These are phyloP conservation scores for Diabrotica virgifera DNA, from an alignment of 1,140 invertebrate species.

Conservation along the genomic window DNA sequence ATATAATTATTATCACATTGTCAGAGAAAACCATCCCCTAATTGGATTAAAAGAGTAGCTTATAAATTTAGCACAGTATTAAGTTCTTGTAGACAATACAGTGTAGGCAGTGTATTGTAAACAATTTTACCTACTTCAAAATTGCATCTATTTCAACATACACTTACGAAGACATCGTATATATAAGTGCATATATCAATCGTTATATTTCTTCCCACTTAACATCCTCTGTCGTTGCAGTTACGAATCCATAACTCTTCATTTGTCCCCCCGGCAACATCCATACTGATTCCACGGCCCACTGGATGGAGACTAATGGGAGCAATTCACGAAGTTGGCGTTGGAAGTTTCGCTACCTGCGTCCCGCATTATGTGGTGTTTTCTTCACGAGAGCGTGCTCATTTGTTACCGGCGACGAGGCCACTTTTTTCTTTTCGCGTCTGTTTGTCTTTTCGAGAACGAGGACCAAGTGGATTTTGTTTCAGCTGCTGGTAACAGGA, in stretches of 20 bases:
- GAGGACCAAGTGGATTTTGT: too few relatives aligned
- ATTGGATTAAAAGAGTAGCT: too few relatives aligned
- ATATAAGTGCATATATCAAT: constrained; percentile 21
- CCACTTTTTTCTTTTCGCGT: constrained; percentile 35
- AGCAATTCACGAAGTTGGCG: constrained; percentile 42
- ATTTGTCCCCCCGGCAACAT: constrained; percentile 38
- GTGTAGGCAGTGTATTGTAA: too few relatives aligned
- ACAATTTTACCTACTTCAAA: too few relatives aligned
- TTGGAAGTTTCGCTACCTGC: constrained; percentile 39
- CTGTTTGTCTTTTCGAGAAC: too few relatives aligned
- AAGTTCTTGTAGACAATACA: too few relatives aligned
- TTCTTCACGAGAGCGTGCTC: constrained; percentile 35
- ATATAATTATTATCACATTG: too few relatives aligned
- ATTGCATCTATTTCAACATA: too few relatives aligned
- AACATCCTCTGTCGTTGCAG: constrained; percentile 36
- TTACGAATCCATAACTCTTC: constrained; percentile 45
- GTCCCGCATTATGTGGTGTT: constrained; percentile 36
- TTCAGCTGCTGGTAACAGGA: too few relatives aligned
- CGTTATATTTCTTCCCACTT: constrained; percentile 37
- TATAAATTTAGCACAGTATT: too few relatives aligned
- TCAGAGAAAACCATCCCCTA: too few relatives aligned
- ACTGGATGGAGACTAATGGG: constrained; percentile 44
- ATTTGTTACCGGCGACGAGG: constrained; percentile 44
- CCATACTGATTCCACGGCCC: constrained; percentile 38
- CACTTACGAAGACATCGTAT: too few relatives aligned